These are phyloP conservation scores for Drosophila barbarae DNA, from an alignment of 2,888 invertebrate genomes.

Conservation along the genomic window DNA sequence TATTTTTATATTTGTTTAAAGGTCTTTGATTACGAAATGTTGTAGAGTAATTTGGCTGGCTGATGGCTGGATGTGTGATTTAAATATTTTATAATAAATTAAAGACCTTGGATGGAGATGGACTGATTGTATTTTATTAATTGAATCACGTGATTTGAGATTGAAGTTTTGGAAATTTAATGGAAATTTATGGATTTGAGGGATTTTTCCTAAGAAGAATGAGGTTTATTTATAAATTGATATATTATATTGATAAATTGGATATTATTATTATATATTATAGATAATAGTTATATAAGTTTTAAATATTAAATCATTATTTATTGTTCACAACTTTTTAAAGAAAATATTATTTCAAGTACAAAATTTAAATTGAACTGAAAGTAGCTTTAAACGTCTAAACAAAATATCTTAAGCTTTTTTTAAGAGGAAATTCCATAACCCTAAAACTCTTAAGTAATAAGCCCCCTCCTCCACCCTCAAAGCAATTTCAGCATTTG, in stretches of 20 bases:
- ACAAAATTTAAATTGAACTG: too few species aligned
- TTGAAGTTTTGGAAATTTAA: neutral
- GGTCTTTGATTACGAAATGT: conserved; percentile 39
- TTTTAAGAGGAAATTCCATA: neutral
- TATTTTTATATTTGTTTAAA: conserved; percentile 44
- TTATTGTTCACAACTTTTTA: too few species aligned
- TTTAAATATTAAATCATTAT: too few species aligned
- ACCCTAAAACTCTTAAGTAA: conserved; percentile 5
- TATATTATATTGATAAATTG: too few species aligned
- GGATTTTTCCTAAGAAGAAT: neutral
- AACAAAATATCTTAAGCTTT: too few species aligned
- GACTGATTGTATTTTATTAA: too few species aligned
- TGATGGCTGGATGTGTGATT: conserved; percentile 3
- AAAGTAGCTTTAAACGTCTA: too few species aligned
- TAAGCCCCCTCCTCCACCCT: neutral
- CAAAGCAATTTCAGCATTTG: conserved; percentile 30
- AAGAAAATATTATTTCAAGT: neutral
- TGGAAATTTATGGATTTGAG: neutral
- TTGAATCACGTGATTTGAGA: neutral
- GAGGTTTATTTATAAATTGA: neutral
- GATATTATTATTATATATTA: too few species aligned
- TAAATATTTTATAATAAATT: conserved; percentile 10
- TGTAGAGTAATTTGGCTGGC: neutral
- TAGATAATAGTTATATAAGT: too few species aligned
- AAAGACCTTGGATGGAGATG: conserved; percentile 12